Conservation (phyloP, 1,140 invertebrate genomes). For the Rhysida immarginata region DNA sequence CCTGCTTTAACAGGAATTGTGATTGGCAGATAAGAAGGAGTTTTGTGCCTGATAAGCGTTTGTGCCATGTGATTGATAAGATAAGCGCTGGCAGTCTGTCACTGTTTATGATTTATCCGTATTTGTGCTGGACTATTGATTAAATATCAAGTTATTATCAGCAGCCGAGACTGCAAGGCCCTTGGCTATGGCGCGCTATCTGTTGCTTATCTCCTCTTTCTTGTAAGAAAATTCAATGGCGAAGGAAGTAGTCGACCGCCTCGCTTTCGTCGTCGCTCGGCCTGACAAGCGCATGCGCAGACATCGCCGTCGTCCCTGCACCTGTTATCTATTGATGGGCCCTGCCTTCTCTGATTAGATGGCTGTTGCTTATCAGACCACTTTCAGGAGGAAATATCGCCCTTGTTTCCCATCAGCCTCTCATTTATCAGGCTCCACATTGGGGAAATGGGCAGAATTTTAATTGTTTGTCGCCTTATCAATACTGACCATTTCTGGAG, state of each 20-base stretch:
- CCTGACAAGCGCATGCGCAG: neutral
- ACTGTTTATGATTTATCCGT: neutral
- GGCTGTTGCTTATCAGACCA: neutral
- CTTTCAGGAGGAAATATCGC: neutral
- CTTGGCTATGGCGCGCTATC: neutral
- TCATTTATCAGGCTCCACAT: neutral
- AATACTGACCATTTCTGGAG: neutral
- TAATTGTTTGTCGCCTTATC: neutral
- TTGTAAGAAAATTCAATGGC: neutral
- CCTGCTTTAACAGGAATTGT: neutral
- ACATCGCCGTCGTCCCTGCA: neutral
- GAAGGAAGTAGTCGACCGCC: neutral
- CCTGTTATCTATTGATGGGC: neutral
- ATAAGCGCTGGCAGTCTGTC: neutral
- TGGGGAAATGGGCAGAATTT: slow-evolving; percentile 1
- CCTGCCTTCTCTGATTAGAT: neutral
- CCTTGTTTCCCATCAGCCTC: neutral
- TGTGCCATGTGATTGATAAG: neutral
- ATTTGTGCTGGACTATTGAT: slow-evolving; percentile 2
- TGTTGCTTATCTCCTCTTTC: neutral
- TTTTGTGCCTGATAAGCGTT: neutral
- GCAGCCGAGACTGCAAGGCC: neutral
- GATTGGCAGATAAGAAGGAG: neutral
- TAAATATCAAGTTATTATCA: neutral
- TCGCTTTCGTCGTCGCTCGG: neutral